Evolutionary conservation across 2,888 invertebrate genomes (phyloP).

Genomic region (Drosophila cracens): DNA sequence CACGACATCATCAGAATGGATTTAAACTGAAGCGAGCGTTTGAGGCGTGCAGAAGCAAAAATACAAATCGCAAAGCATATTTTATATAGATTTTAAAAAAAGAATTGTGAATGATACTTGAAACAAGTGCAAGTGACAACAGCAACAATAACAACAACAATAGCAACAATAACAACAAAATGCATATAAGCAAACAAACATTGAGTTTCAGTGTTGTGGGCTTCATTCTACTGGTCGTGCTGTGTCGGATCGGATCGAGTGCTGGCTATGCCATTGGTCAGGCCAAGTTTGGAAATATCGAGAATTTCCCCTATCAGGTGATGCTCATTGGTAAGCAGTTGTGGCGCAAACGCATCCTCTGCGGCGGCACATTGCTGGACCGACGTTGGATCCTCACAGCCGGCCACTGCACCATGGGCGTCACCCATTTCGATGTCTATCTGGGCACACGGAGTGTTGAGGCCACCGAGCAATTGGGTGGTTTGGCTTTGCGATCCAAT

Average conservation of each 20-base stretch:
- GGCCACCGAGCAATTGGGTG: constrained; percentile 71
- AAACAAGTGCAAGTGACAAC: constrained; percentile 17
- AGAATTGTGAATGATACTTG: constrained; percentile 24
- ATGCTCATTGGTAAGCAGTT: constrained; percentile 84
- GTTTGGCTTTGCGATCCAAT: constrained; percentile 76
- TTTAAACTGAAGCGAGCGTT: constrained; percentile 83
- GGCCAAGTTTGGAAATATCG: constrained; percentile 80
- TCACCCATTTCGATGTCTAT: constrained; percentile 83
- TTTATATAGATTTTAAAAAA: constrained; percentile 9
- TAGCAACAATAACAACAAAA: constrained; percentile 20
- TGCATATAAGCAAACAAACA: constrained; percentile 18
- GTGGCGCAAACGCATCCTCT: constrained; percentile 82
- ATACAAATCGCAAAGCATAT: constrained; percentile 34
- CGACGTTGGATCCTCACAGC: constrained; percentile 84
- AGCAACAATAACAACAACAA: constrained; percentile 15
- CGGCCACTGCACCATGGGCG: constrained; percentile 83
- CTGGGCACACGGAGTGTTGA: constrained; percentile 82
- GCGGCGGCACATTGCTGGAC: constrained; percentile 83
- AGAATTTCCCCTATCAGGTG: constrained; percentile 84
- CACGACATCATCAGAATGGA: constrained; percentile 79
- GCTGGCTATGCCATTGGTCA: constrained; percentile 80
- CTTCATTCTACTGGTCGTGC: constrained; percentile 42
- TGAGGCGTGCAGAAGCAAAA: constrained; percentile 73
- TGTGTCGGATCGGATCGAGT: constrained; percentile 25
- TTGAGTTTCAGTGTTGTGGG: constrained; percentile 28